A percentile compares a stretch with the other conserved stretches of the same genome.
These are phyloP conservation scores for Aphidius ervi DNA, from an alignment of 1,140 invertebrate species.

Conservation along the genomic window DNA sequence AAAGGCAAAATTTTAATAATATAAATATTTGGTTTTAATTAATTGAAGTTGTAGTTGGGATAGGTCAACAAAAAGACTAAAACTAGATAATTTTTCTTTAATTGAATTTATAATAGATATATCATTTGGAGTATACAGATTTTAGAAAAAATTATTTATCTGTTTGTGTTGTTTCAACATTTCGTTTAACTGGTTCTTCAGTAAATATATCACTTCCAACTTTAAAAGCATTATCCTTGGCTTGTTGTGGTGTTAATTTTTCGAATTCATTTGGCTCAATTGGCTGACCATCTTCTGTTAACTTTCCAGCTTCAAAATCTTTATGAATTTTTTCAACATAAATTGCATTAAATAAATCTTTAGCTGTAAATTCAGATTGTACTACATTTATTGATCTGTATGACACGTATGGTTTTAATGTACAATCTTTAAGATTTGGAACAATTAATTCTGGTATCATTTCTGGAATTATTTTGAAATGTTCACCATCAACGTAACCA, in stretches of 20 bases:
- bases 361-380: constrained; percentile 76
- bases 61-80: too few species aligned
- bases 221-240: constrained; percentile 61
- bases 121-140: too few species aligned
- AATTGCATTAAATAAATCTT: constrained; percentile 79
- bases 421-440: constrained; percentile 72
- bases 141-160: too few species aligned
- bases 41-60: too few species aligned
- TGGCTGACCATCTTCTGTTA: constrained; percentile 65
- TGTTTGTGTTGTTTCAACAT: too few species aligned
- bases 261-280: constrained; percentile 70
- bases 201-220: constrained; percentile 79
- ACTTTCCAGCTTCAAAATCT: constrained; percentile 70
- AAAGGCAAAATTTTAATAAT: too few species aligned
- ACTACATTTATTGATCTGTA: constrained; percentile 71
- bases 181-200: not conserved
- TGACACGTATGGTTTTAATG: constrained; percentile 90
- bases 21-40: too few species aligned
- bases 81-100: too few species aligned
- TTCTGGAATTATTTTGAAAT: constrained; percentile 72
- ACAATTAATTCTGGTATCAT: constrained; percentile 90
- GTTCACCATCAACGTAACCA: constrained; percentile 55
- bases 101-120: too few species aligned
- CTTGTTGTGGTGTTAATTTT: constrained; percentile 67
- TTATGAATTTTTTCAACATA: constrained; percentile 77